Base-by-base conservation (phyloP, 2,888 invertebrate species). In the Calephelis perditalis region DNA sequence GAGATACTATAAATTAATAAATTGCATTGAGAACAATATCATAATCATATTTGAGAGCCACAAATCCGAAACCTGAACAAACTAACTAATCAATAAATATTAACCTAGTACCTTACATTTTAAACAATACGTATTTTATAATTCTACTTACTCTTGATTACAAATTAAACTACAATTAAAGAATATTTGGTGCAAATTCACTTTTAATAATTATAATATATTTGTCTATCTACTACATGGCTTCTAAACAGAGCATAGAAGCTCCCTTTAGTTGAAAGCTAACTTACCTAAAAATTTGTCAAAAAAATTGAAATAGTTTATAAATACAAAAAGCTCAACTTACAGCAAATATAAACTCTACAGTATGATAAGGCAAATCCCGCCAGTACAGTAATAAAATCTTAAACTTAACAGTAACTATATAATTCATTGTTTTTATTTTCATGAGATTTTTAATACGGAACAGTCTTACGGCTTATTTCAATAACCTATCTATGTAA, bases 131-230 rank as follows among this genome's bases (percentile, higher is more conserved):
- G 40, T 40, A 40, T 40, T 6, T 40, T 40, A 40, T 8, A 3
- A 40, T 40, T 40, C 4, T 40, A 5, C 40, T 40, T 1, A 40
- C 6, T 40, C 3, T 5, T 40, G 8, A 11, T 52, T 35, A 11
- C 7, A 52, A 52, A 35, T 52, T 35, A 11, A 35, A 40, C 40
- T 40, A 40, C 40, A 40, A 52, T 10, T 26, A 12, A 35, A 52
- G 26, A 52, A 52, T 35, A 11, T 52, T 52, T 52, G 52, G 52
- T 52, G 52, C 52, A 52, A 52, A 52, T 35, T 52, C 52, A 52
- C 52, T 52, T 52, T 52, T 52, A 26, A 52, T 52, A 26, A 52
- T 26, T 35, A 26, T 52, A 35, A 52, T 52, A 52, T 52, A 52
- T 35, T 52, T 52, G 15, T 11, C 52, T 52, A 52, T 52, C 52